Evolutionary conservation across 2,888 invertebrate species (phyloP), one percentile per base, ranked within the genome.

Genomic region (Pomacea canaliculata): DNA sequence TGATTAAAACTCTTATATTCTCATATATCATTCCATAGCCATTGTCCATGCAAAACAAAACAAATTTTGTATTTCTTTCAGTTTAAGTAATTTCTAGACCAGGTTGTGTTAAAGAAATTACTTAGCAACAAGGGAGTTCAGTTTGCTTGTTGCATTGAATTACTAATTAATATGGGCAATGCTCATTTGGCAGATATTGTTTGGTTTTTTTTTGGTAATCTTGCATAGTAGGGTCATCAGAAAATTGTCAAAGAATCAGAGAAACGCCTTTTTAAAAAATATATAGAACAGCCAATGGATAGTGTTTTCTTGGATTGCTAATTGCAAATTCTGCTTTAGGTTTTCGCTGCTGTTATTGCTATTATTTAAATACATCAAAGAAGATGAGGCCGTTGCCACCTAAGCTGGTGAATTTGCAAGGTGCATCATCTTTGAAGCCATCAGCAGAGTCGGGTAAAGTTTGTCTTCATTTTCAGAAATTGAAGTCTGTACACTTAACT

Each of bases 271-370:
- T 23, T 37, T 37, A 37, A 37, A 3, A 37, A 37, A 37, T 3
- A 37, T 5, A 37, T 37, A 37, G 37, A 37, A 37, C 37, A 37
- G 37, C 37, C 37, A 37, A 5, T 37, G 3, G 37, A 5, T 37
- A 37, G 37, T 37, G 37, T 37, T 37, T 37, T 37, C 37, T 37
- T 5, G 1, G 5, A 37, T 37, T 37, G 37, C 37, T 37, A 37
- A 37, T 37, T 49, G 56, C 59, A 23, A 72, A n/a, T 23, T 65
- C 59, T 60, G 23, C n/a, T 85, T 7, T 80, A 93, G 95, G 96
- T 69, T 99, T 96, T 91, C 93, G 94, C 72, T 99, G 98, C 91
- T 96, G 96, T 84, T 98, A 97, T 91, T 98, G 98, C 91, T 94
- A 94, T 78, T 92, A 93, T 59, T 93, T 95, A 89, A 98, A 98